A percentile compares a stretch with the other conserved stretches of the same genome.
phyloP scores from a whole-genome alignment of 2,113 vertebrate genomes.

The Halichoerus grypus region DNA sequence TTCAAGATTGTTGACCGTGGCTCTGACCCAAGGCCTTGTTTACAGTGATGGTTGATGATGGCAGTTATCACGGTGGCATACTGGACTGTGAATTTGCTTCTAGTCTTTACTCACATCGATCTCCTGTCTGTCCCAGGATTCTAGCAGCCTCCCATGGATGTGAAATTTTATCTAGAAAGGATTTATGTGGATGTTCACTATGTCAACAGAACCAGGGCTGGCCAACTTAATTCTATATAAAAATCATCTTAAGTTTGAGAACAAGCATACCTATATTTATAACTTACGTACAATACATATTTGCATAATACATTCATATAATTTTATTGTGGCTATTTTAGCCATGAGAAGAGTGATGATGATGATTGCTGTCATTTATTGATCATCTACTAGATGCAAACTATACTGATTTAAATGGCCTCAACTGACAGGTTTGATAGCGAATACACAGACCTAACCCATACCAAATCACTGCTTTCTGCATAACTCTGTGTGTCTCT shows the following conservation, averaged over 20 bases:
- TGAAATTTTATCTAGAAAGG: background rate
- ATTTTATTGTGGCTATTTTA: background rate
- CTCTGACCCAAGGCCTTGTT: background rate
- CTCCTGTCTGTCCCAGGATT: background rate
- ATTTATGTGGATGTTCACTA: background rate
- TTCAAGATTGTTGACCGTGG: background rate
- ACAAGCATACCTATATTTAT: background rate
- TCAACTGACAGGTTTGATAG: background rate
- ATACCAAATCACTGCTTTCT: background rate
- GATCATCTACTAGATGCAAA: background rate
- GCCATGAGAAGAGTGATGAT: background rate
- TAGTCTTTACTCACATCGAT: background rate
- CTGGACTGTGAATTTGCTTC: conserved; percentile 19
- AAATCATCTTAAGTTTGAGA: background rate
- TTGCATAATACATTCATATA: background rate
- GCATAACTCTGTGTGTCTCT: background rate
- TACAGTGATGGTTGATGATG: background rate
- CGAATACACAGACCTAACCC: background rate
- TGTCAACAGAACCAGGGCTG: background rate
- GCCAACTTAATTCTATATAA: background rate
- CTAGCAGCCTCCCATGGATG: background rate
- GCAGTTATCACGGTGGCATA: background rate
- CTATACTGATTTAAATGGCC: background rate
- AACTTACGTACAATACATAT: background rate
- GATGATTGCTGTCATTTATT: background rate